Evolutionary conservation across 2,113 vertebrate genomes (phyloP).

Genomic region (Etheostoma spectabile): DNA sequence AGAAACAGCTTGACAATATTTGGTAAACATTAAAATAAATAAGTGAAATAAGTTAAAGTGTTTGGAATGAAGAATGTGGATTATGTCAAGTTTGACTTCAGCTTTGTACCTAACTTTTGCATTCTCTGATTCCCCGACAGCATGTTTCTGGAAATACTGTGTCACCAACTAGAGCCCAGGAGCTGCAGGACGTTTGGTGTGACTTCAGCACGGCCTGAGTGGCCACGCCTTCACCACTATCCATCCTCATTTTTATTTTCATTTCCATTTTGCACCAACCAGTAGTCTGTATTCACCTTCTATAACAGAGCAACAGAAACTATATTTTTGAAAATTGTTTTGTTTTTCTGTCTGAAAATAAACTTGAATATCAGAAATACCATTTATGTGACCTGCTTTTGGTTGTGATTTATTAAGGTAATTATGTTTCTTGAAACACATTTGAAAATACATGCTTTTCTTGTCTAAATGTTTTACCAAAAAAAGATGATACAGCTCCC

Average conservation of each 20-base stretch:
- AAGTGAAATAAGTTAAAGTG: not conserved
- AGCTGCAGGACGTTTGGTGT: not conserved
- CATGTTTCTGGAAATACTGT: constrained; percentile 91
- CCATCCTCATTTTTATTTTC: constrained; percentile 35
- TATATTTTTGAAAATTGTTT: constrained; percentile 79
- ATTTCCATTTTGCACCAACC: constrained; percentile 38
- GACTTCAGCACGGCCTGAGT: constrained; percentile 6
- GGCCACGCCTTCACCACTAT: constrained; percentile 22
- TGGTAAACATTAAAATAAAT: not conserved
- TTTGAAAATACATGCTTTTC: too few relatives aligned
- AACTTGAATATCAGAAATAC: constrained; percentile 65
- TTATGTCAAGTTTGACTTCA: not conserved
- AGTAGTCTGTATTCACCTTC: constrained; percentile 14
- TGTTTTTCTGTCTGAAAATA: constrained; percentile 70
- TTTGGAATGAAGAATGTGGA: not conserved
- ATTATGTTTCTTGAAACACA: not conserved
- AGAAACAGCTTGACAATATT: not conserved
- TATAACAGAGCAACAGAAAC: constrained; percentile 52
- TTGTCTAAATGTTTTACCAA: too few relatives aligned
- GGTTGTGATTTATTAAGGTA: not conserved
- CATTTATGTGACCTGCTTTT: constrained; percentile 10
- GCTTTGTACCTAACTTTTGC: not conserved
- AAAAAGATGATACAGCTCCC: too few relatives aligned
- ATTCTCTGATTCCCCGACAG: constrained; percentile 60
- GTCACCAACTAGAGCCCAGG: constrained; percentile 81